These are phyloP conservation scores for Ceratina australensis DNA, from an alignment of 1,140 invertebrate genomes.

Conservation along the genomic window DNA sequence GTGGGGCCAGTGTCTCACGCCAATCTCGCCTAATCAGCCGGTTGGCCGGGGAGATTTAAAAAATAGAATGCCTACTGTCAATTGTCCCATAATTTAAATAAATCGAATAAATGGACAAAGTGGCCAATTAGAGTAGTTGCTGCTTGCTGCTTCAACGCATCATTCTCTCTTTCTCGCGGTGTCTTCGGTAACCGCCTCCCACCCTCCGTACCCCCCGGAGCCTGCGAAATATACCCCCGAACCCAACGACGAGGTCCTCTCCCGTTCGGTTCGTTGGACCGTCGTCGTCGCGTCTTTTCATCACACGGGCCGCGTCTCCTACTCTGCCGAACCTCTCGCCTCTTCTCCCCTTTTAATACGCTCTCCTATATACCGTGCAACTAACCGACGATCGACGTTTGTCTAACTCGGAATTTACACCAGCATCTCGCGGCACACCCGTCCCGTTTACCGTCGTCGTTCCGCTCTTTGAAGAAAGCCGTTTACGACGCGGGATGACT, in stretches of 20 bases:
- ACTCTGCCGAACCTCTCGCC: conserved; percentile 15
- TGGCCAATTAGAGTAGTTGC: conserved; percentile 80
- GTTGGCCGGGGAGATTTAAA: conserved; percentile 79
- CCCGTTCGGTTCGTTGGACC: no score
- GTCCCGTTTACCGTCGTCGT: conserved; percentile 49
- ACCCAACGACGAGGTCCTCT: no score
- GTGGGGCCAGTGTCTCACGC: conserved; percentile 80
- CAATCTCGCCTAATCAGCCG: conserved; percentile 79
- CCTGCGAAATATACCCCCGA: no score
- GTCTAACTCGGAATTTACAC: no score
- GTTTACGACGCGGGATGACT: conserved; percentile 44
- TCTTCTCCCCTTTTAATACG: background rate
- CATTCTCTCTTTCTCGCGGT: conserved; percentile 75
- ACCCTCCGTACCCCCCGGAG: background rate
- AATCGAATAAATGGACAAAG: conserved; percentile 81
- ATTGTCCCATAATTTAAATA: conserved; percentile 81
- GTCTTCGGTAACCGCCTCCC: conserved; percentile 55
- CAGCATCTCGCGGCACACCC: background rate
- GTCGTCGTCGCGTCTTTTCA: no score
- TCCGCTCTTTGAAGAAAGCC: conserved; percentile 22
- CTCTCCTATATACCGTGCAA: background rate
- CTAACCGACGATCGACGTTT: conserved; percentile 20
- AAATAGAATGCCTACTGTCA: conserved; percentile 81
- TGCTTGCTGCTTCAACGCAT: conserved; percentile 78
- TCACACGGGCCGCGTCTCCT: conserved; percentile 9